Percentiles rank a stretch among this genome's conserved stretches.
phyloP scores from a whole-genome alignment of 2,797 vertebrate genomes.

The Oreortyx pictus region DNA sequence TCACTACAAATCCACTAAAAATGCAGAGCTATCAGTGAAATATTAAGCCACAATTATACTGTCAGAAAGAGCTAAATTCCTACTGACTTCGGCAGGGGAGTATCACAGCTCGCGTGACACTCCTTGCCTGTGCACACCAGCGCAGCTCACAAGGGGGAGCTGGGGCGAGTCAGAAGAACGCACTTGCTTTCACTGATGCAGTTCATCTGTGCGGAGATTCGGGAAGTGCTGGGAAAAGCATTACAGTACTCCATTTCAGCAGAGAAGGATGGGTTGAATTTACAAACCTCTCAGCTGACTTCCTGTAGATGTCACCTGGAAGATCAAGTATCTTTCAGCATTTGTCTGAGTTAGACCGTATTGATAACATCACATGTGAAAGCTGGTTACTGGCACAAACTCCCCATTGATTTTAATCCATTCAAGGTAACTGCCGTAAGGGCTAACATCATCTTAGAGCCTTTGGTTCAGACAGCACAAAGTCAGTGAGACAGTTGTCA shows the following conservation, averaged over 20 bases:
- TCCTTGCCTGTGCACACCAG: background rate
- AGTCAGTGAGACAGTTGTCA: background rate
- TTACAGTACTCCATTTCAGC: background rate
- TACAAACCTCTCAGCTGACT: background rate
- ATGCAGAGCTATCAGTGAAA: background rate
- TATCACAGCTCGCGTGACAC: background rate
- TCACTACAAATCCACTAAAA: background rate
- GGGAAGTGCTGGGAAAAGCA: background rate
- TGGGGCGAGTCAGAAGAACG: rapidly evolving
- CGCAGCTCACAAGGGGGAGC: rapidly evolving
- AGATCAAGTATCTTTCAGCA: background rate
- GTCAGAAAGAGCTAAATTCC: background rate
- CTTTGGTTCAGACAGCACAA: background rate
- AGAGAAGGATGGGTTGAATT: background rate
- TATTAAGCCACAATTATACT: background rate
- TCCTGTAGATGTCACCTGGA: background rate
- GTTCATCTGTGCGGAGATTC: background rate
- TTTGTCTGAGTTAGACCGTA: background rate
- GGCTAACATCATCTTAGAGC: background rate
- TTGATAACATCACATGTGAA: background rate
- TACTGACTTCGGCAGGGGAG: background rate
- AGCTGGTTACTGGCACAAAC: background rate
- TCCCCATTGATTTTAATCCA: background rate
- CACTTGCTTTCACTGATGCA: background rate
- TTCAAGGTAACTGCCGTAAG: background rate